phyloP scores from a whole-genome alignment of 2,888 invertebrate genomes.

The Pseudococcus longispinus region DNA sequence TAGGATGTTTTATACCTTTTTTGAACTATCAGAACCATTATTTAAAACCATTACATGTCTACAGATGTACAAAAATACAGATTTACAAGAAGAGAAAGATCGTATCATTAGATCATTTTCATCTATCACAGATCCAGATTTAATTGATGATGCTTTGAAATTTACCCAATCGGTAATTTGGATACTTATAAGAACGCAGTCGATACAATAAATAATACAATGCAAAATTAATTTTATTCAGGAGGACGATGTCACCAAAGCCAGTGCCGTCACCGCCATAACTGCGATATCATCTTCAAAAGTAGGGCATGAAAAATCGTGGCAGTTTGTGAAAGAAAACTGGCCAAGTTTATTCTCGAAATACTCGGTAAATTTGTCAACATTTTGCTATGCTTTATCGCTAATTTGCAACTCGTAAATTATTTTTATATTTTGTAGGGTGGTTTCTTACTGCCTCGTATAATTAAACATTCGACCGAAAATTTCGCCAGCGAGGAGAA shows the following conservation, averaged over 20 bases:
- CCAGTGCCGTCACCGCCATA: slow-evolving; percentile 90
- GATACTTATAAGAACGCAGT: not conserved
- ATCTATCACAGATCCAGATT: slow-evolving; percentile 73
- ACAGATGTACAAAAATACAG: slow-evolving; percentile 78
- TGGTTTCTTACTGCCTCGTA: slow-evolving; percentile 79
- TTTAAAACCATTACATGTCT: not conserved
- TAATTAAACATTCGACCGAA: slow-evolving; percentile 86
- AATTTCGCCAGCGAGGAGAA: slow-evolving; percentile 84
- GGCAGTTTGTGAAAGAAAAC: slow-evolving; percentile 89
- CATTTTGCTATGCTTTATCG: not conserved
- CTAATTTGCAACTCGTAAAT: not conserved
- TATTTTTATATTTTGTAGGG: slow-evolving; percentile 66
- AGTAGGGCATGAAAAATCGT: slow-evolving; percentile 83
- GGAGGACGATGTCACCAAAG: slow-evolving; percentile 84
- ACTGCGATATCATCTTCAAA: slow-evolving; percentile 83
- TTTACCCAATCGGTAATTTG: slow-evolving; percentile 80
- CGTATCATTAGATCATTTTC: slow-evolving; percentile 86
- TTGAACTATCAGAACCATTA: not conserved
- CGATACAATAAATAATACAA: not conserved
- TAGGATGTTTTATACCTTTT: not conserved
- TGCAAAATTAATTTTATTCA: not conserved
- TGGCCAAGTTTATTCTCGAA: slow-evolving; percentile 78
- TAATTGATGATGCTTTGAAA: slow-evolving; percentile 77
- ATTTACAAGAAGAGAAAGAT: slow-evolving; percentile 92
- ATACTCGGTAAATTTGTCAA: slow-evolving; percentile 69